phyloP scores from a whole-genome alignment of 2,113 vertebrate species.

The Trochalopteron elliotii region DNA sequence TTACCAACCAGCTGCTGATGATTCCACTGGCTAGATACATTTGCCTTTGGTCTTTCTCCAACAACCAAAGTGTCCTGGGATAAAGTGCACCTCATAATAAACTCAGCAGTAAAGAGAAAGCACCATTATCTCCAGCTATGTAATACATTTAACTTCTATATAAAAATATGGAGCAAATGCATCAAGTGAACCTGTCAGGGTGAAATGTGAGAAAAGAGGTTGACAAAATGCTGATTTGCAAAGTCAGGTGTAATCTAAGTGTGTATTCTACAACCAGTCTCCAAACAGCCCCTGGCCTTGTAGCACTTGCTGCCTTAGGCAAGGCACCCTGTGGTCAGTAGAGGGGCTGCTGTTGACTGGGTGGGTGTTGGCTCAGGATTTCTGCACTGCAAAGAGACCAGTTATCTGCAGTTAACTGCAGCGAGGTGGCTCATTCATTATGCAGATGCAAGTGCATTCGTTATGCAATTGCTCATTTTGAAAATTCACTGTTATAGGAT shows the following conservation, averaged over 20 bases:
- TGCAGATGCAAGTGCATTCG: background rate
- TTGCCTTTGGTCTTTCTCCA: background rate
- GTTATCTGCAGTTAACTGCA: background rate
- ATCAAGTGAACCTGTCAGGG: background rate
- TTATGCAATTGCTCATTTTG: background rate
- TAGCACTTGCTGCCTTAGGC: background rate
- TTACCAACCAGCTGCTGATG: background rate
- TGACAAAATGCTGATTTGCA: background rate
- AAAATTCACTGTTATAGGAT: background rate
- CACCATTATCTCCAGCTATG: background rate
- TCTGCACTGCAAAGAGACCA: background rate
- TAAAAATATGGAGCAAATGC: background rate
- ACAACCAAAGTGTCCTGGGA: background rate
- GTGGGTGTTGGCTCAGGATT: background rate
- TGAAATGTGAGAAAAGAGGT: background rate
- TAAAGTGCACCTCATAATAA: background rate
- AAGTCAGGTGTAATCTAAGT: background rate
- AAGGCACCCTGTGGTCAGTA: background rate
- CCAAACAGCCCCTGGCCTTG: background rate
- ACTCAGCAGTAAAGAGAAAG: background rate
- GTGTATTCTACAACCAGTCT: background rate
- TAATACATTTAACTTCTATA: background rate
- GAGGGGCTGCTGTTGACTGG: background rate
- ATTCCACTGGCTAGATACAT: background rate
- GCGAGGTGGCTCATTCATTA: background rate